Evolutionary conservation across 2,888 invertebrate genomes (phyloP), one percentile per base, ranked within the genome.

Genomic region (Sepioteuthis lessoniana): DNA sequence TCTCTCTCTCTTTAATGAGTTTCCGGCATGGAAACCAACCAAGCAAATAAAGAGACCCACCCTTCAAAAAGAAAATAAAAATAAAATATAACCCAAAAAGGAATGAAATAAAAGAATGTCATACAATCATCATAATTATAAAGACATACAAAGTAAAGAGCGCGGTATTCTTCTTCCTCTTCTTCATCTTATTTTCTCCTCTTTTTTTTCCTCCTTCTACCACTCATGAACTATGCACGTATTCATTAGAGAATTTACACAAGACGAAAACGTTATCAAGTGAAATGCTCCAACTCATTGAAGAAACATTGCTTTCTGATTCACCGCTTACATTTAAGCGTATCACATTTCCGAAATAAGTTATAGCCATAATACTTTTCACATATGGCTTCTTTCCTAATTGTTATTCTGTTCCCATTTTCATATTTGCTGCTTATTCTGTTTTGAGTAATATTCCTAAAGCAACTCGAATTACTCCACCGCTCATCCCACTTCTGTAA

Each of bases 41-140:
- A 76, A 76, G 76, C 76, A 76, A 76, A 76, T 76, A 76, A 76
- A 60, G n/a, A 76, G 76, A 76, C 76, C 31, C 76, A 76, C 76
- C 76, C 76, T 76, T 76, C 76, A 76, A 76, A n/a, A n/a, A 31
- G 76, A 76, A 76, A 76, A 76, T 76, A 76, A 76, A 76, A 76
- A 76, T 76, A 76, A 76, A 76, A 76, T 31, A 60, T 25, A 76
- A 76, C 76, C 76, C 31, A 0, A 76, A 76, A 76, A 76, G 7
- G 31, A 76, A 76, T 76, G n/a, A 76, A 76, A 76, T 31, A 76
- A 50, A 50, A 50, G 31, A 76, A 31, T 76, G 76, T 76, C 76
- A 76, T n/a, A 76, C 76, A 76, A n/a, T 76, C n/a, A 76, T 76
- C n/a, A 76, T 76, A 76, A 76, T 76, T 76, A 76, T 76, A 76